Conservation (phyloP, 2,888 invertebrate species). For the Lapara coniferarum region DNA sequence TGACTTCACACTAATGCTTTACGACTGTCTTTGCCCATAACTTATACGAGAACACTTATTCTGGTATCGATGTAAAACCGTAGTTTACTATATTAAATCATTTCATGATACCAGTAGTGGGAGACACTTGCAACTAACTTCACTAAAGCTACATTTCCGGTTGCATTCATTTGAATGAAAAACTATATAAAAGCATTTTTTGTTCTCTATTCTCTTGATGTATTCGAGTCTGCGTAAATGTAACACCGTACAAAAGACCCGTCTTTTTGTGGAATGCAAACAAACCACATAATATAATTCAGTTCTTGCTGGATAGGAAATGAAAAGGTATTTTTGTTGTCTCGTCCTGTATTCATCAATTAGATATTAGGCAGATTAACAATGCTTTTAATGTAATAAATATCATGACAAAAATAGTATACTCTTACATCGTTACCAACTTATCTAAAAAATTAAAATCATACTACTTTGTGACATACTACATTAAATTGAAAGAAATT, state of each 20-base stretch:
- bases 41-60: too few species aligned
- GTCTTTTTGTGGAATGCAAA: neutral
- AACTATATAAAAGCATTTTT: conserved; percentile 5
- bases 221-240: conserved; percentile 11
- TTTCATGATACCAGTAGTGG: neutral
- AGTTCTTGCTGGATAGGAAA: neutral
- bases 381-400: conserved; percentile 3
- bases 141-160: conserved; percentile 7
- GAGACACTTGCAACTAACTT: neutral
- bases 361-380: neutral
- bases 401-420: neutral
- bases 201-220: conserved; percentile 6
- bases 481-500: too few species aligned
- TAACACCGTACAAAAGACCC: conserved; percentile 12
- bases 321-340: neutral
- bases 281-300: neutral
- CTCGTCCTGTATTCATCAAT: neutral
- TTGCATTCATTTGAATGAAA: neutral
- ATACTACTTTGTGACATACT: too few species aligned
- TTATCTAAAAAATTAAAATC: too few species aligned
- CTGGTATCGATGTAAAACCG: too few species aligned
- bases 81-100: neutral
- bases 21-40: too few species aligned
- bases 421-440: neutral
- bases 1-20: too few species aligned